phyloP scores from a whole-genome alignment of 2,113 vertebrate species.

The Terrapene triunguis region DNA sequence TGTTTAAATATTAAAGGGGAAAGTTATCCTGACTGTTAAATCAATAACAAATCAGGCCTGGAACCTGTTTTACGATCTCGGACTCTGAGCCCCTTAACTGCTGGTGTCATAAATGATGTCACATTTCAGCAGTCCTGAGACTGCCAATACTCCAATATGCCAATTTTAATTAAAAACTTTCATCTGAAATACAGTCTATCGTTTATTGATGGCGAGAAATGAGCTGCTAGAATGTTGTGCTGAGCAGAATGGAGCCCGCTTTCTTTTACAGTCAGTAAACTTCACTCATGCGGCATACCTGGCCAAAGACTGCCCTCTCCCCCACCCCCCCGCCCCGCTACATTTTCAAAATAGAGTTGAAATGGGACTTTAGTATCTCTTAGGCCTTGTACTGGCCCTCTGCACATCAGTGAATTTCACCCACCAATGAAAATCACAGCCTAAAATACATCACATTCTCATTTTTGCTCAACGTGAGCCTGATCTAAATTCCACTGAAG shows the following conservation, averaged over 20 bases:
- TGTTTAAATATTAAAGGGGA: conserved; percentile 79
- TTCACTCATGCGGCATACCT: background rate
- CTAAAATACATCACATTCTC: background rate
- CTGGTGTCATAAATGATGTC: conserved; percentile 80
- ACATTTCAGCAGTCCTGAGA: conserved; percentile 67
- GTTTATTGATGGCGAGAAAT: conserved; percentile 57
- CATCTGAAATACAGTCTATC: conserved; percentile 68
- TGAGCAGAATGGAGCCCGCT: background rate
- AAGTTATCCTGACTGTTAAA: conserved; percentile 81
- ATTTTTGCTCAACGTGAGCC: background rate
- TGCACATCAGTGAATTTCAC: background rate
- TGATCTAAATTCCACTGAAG: background rate
- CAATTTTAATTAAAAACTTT: conserved; percentile 77
- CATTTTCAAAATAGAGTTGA: background rate
- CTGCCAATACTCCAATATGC: conserved; percentile 67
- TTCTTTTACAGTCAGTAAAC: background rate
- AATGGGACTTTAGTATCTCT: background rate
- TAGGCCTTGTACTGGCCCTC: background rate
- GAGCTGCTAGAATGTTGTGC: background rate
- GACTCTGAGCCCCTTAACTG: conserved; percentile 70
- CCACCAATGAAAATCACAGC: background rate
- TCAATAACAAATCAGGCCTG: conserved; percentile 83
- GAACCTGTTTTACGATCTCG: conserved; percentile 78
- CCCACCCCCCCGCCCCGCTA: background rate
- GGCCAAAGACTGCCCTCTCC: background rate